phyloP scores from a whole-genome alignment of 2,113 vertebrate genomes.

The Pyxicephalus adspersus region DNA sequence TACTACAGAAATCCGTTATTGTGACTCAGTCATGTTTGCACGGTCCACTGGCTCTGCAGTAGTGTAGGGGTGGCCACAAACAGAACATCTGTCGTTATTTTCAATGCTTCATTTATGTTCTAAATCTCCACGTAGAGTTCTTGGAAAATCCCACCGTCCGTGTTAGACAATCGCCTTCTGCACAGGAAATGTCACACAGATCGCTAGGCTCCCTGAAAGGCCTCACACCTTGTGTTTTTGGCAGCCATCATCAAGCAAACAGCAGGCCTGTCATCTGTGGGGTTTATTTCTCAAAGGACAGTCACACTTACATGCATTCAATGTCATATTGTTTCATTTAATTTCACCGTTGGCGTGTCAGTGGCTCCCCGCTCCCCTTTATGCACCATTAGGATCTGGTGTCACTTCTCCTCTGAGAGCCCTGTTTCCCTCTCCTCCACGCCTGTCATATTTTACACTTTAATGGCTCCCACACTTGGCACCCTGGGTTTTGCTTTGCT shows the following conservation, averaged over 20 bases:
- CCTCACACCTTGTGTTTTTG: conserved; percentile 42
- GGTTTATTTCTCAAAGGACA: conserved; percentile 28
- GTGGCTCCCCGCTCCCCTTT: conserved; percentile 44
- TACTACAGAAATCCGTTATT: neutral
- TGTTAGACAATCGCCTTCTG: conserved; percentile 41
- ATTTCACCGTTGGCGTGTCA: conserved; percentile 54
- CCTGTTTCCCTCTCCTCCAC: conserved; percentile 17
- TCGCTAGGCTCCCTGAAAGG: conserved; percentile 2
- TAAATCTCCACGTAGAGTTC: conserved; percentile 27
- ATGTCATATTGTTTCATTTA: conserved; percentile 9
- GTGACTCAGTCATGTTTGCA: conserved; percentile 25
- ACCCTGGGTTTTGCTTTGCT: conserved; percentile 2
- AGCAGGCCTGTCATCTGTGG: conserved; percentile 3
- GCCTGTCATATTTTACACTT: conserved; percentile 50
- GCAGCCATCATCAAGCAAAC: conserved; percentile 28
- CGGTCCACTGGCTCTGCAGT: neutral
- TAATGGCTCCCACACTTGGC: conserved; percentile 20
- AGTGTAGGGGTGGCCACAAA: neutral
- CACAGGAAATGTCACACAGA: conserved; percentile 29
- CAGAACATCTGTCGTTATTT: conserved; percentile 12
- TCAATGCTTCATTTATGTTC: conserved; percentile 9
- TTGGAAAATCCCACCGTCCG: conserved; percentile 29
- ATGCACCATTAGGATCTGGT: conserved; percentile 53
- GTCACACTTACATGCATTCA: neutral
- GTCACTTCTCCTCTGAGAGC: conserved; percentile 41